phyloP scores from a whole-genome alignment of 2,888 invertebrate species.

The Epinotia demarniana region DNA sequence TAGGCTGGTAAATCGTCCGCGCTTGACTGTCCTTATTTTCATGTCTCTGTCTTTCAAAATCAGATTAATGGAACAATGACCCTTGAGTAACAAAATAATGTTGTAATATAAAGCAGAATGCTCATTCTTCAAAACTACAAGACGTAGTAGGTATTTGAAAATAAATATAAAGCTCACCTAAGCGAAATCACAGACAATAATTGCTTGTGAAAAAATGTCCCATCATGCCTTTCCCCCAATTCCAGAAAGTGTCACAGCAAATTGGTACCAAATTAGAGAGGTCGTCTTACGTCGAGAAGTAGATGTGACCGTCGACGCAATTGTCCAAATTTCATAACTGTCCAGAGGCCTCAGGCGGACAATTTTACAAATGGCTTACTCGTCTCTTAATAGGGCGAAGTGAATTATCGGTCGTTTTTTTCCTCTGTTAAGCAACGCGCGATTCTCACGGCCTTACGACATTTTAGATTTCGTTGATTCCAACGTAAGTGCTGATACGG shows the following conservation, averaged over 20 bases:
- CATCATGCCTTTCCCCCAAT: slow-evolving; percentile 27
- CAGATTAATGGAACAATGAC: too few relatives aligned
- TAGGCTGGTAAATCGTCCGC: not conserved
- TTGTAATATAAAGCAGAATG: too few relatives aligned
- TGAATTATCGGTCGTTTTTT: slow-evolving; percentile 71
- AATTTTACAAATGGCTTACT: slow-evolving; percentile 75
- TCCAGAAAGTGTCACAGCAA: slow-evolving; percentile 29
- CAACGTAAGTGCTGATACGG: slow-evolving; percentile 68
- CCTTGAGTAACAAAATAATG: too few relatives aligned
- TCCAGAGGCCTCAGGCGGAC: slow-evolving; percentile 73
- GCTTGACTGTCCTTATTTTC: not conserved
- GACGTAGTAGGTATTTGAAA: too few relatives aligned
- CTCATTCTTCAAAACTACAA: too few relatives aligned
- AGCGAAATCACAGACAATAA: not conserved
- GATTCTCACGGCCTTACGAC: slow-evolving; percentile 79
- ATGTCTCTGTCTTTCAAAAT: not conserved
- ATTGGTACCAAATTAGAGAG: slow-evolving; percentile 58
- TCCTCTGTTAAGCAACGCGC: slow-evolving; percentile 60
- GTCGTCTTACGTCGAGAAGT: slow-evolving; percentile 63
- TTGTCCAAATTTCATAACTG: slow-evolving; percentile 65
- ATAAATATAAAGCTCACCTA: too few relatives aligned
- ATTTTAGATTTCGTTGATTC: slow-evolving; percentile 72
- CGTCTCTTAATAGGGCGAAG: slow-evolving; percentile 70
- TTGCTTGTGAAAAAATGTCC: not conserved
- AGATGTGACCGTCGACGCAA: slow-evolving; percentile 67